phyloP scores from a whole-genome alignment of 2,888 invertebrate genomes.

The Caenorhabditis becei region DNA sequence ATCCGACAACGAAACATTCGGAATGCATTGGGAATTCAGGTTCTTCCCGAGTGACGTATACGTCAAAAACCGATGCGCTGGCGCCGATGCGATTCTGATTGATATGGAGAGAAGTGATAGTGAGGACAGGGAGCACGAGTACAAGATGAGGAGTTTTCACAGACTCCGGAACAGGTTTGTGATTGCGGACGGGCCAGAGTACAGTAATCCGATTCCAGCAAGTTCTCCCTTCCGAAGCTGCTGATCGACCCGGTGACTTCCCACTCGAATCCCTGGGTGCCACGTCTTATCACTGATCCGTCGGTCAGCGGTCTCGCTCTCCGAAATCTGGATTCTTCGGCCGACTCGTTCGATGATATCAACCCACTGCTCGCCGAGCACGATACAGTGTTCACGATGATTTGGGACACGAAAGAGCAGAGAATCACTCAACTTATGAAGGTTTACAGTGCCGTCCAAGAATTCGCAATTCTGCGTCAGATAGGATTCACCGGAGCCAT shows the following conservation, averaged over 20 bases:
- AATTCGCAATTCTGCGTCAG: slow-evolving; percentile 45
- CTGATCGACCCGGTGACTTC: slow-evolving; percentile 41
- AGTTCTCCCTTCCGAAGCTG: slow-evolving; percentile 28
- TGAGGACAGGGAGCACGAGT: slow-evolving; percentile 28
- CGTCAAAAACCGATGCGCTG: slow-evolving; percentile 49
- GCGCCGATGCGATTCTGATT: slow-evolving; percentile 51
- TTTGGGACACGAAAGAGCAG: slow-evolving; percentile 31
- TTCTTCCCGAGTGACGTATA: slow-evolving; percentile 50
- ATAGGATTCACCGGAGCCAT: slow-evolving; percentile 61
- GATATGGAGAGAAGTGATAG: slow-evolving; percentile 52
- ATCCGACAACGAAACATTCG: not conserved
- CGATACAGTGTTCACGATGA: slow-evolving; percentile 43
- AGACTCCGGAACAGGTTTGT: slow-evolving; percentile 23
- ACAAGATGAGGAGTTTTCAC: slow-evolving; percentile 46
- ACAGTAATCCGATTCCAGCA: slow-evolving; percentile 26
- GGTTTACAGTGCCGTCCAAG: slow-evolving; percentile 51
- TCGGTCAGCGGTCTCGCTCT: slow-evolving; percentile 33
- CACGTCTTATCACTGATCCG: slow-evolving; percentile 10
- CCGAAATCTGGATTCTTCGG: slow-evolving; percentile 4
- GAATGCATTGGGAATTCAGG: not conserved
- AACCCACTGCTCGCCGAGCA: slow-evolving; percentile 14
- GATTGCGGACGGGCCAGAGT: not conserved
- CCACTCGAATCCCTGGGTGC: slow-evolving; percentile 25
- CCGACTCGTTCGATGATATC: slow-evolving; percentile 10
- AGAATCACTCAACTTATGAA: slow-evolving; percentile 54